These are phyloP conservation scores for Dione juno DNA, from an alignment of 2,888 invertebrate species.

Conservation along the genomic window DNA sequence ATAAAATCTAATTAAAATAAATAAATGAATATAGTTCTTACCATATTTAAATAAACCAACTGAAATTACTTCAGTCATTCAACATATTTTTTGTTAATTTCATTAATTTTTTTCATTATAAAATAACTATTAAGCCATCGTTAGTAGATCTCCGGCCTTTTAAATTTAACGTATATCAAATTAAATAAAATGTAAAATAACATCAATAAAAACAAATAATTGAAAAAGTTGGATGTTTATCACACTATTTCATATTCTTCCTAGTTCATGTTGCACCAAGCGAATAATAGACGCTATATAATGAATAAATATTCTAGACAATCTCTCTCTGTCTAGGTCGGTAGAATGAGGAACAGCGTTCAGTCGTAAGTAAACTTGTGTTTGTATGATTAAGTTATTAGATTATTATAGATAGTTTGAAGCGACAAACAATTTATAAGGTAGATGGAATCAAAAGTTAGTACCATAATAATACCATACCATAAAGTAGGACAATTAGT, in stretches of 20 bases:
- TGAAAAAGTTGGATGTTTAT: background rate
- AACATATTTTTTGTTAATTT: no score
- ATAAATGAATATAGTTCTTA: background rate
- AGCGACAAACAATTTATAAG: no score
- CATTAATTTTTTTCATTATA: background rate
- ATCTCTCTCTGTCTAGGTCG: background rate
- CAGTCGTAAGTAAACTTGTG: background rate
- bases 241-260: background rate
- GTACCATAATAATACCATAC: no score
- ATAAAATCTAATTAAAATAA: background rate
- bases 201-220: background rate
- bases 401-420: no score
- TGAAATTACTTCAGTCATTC: no score
- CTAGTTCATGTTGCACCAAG: background rate
- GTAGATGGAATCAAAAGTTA: no score
- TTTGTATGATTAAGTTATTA: background rate
- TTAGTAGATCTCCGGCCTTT: background rate
- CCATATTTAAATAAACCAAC: background rate
- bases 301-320: background rate
- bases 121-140: background rate
- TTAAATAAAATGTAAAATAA: no score
- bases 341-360: slow-evolving; percentile 5
- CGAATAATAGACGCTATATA: background rate
- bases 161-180: background rate
- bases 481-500: no score